Conservation (phyloP, 2,888 invertebrate species). For the Saturnia japonica region DNA sequence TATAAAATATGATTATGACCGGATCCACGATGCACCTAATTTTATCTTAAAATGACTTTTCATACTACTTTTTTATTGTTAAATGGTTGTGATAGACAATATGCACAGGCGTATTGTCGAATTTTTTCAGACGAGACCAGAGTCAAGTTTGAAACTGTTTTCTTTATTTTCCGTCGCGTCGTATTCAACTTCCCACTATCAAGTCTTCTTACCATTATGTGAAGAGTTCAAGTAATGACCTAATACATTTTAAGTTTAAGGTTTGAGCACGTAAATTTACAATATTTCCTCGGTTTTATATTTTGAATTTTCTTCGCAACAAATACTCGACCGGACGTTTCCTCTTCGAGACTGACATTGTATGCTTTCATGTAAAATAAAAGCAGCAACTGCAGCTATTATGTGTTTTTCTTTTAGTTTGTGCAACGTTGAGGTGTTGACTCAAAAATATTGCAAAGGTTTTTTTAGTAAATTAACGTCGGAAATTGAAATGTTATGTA, state of each 20-base stretch:
- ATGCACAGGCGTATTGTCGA: no score
- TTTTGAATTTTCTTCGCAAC: conserved; percentile 21
- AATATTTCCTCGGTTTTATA: conserved; percentile 12
- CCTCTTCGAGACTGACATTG: conserved; percentile 40
- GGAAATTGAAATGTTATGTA: conserved; percentile 35
- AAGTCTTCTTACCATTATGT: background rate
- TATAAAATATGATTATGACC: no score
- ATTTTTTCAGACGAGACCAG: no score
- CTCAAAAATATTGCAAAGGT: conserved; percentile 55
- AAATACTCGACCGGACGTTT: conserved; percentile 30
- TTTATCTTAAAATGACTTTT: no score
- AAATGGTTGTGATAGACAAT: no score
- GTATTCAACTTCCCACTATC: no score
- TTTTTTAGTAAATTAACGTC: conserved; percentile 50
- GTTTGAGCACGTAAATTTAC: background rate
- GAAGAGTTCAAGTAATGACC: background rate
- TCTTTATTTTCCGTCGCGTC: no score
- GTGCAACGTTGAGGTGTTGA: conserved; percentile 53
- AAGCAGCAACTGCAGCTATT: conserved; percentile 37
- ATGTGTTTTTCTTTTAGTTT: conserved; percentile 43
- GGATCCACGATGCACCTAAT: no score
- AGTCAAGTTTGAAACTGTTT: no score
- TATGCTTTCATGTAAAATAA: conserved; percentile 50
- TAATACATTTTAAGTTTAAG: background rate
- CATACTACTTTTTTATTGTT: no score